A percentile compares a stretch with the other conserved stretches of the same genome.
Conservation (phyloP, 2,797 vertebrate species). For the Hoplostethus mediterraneus region DNA sequence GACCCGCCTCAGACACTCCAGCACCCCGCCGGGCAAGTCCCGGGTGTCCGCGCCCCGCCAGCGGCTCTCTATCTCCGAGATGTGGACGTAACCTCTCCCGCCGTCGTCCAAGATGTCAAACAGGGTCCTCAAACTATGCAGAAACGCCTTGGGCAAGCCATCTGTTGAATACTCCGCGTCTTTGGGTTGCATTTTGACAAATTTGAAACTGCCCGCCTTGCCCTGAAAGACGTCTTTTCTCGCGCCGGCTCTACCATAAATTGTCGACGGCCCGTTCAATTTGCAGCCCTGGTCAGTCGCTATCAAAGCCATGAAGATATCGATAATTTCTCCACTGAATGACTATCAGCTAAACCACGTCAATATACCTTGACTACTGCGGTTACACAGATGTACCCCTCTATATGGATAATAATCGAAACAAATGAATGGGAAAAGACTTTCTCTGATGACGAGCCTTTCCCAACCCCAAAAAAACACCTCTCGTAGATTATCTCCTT, state of each 20-base stretch:
- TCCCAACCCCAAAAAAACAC: not conserved
- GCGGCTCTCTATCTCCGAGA: conserved; percentile 95
- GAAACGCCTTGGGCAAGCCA: conserved; percentile 90
- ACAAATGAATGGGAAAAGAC: rapidly evolving
- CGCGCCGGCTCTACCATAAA: conserved; percentile 58
- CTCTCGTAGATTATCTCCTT: not conserved
- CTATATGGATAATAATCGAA: not conserved
- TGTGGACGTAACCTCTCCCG: conserved; percentile 90
- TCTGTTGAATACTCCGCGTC: conserved; percentile 82
- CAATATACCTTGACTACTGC: conserved; percentile 5
- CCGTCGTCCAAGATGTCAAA: conserved; percentile 96
- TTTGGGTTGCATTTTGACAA: conserved; percentile 62
- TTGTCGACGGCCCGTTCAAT: conserved; percentile 60
- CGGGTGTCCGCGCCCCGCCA: conserved; percentile 91
- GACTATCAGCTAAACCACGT: conserved; percentile 37
- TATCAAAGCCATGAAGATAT: conserved; percentile 75
- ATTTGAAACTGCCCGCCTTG: conserved; percentile 43
- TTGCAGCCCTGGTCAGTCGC: conserved; percentile 76
- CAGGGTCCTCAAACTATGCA: conserved; percentile 92
- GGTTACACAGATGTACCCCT: not conserved
- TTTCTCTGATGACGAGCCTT: not conserved
- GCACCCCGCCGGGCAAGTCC: conserved; percentile 89
- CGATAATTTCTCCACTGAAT: not conserved
- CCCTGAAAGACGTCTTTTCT: conserved; percentile 56
- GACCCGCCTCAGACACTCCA: conserved; percentile 88